A percentile compares a stretch with the other conserved stretches of the same genome.
These are phyloP conservation scores for Bambusicola thoracicus DNA, from an alignment of 2,113 vertebrate genomes.

Conservation along the genomic window DNA sequence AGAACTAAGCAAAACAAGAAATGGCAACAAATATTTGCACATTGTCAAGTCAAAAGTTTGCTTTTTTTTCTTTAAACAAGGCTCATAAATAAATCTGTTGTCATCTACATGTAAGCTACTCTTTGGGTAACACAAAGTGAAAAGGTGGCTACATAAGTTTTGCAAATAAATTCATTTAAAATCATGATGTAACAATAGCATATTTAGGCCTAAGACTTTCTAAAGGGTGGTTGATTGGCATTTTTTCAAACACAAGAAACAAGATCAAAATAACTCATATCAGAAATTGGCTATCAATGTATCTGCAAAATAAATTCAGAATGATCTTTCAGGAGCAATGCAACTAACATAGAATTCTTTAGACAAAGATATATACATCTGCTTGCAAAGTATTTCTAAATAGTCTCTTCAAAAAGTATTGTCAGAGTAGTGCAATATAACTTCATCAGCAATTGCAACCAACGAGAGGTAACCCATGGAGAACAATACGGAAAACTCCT, in stretches of 20 bases:
- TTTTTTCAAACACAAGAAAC: slow-evolving; percentile 71
- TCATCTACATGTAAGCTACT: background rate
- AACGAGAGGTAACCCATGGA: slow-evolving; percentile 11
- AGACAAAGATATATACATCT: slow-evolving; percentile 63
- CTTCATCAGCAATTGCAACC: slow-evolving; percentile 41
- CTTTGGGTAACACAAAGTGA: slow-evolving; percentile 25
- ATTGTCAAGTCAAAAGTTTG: slow-evolving; percentile 23
- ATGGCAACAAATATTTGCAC: slow-evolving; percentile 39
- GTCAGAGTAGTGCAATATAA: slow-evolving; percentile 77
- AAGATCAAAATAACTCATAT: slow-evolving; percentile 58
- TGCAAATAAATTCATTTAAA: slow-evolving; percentile 11
- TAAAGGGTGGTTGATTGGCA: slow-evolving; percentile 38
- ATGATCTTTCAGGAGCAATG: slow-evolving; percentile 63
- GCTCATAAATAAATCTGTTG: background rate
- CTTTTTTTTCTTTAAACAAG: slow-evolving; percentile 27
- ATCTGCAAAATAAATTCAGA: slow-evolving; percentile 69
- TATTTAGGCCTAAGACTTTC: slow-evolving; percentile 50
- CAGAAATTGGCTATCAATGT: slow-evolving; percentile 64
- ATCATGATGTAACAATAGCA: slow-evolving; percentile 2
- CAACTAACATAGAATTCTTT: slow-evolving; percentile 60
- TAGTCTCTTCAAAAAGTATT: slow-evolving; percentile 55
- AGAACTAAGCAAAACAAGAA: slow-evolving; percentile 2
- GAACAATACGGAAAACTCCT: background rate
- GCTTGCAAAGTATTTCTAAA: slow-evolving; percentile 59
- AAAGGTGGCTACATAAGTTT: slow-evolving; percentile 9